Evolutionary conservation across 2,113 vertebrate species (phyloP).

Genomic region (Muscicapa adusta): DNA sequence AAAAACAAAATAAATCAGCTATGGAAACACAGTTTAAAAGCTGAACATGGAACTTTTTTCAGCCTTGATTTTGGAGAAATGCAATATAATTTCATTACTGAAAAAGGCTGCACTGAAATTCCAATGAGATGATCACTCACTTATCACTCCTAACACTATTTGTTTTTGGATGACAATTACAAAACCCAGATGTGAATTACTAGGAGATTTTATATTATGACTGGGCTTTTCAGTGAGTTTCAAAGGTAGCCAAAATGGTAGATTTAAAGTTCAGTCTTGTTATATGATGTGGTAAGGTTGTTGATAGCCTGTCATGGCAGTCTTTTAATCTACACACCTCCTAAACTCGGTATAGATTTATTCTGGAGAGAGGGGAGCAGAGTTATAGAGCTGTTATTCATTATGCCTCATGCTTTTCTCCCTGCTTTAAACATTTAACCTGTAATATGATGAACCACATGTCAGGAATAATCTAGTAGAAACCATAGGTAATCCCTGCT

Average conservation of each 20-base stretch:
- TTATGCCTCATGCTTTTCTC: neutral
- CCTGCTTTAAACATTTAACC: neutral
- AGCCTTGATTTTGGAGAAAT: neutral
- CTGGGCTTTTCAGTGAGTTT: constrained; percentile 5
- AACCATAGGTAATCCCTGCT: neutral
- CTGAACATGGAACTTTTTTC: neutral
- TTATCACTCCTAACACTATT: constrained; percentile 1
- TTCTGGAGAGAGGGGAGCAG: neutral
- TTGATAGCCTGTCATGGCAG: constrained; percentile 23
- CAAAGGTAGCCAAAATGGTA: constrained; percentile 19
- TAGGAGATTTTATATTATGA: constrained; percentile 19
- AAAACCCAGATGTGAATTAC: constrained; percentile 47
- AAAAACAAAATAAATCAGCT: neutral
- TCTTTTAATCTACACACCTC: constrained; percentile 26
- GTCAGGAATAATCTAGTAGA: constrained; percentile 35
- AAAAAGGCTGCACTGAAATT: neutral
- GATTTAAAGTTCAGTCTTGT: constrained; percentile 27
- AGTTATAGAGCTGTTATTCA: constrained; percentile 10
- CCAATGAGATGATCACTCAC: constrained; percentile 18
- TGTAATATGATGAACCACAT: constrained; percentile 17
- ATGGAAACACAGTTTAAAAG: neutral
- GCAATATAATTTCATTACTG: constrained; percentile 5
- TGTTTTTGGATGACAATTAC: constrained; percentile 39
- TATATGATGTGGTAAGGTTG: constrained; percentile 30
- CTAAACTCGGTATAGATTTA: neutral